Evolutionary conservation across 2,888 invertebrate species (phyloP), one percentile per base, ranked within the genome.

Genomic region (Agrochola lota): DNA sequence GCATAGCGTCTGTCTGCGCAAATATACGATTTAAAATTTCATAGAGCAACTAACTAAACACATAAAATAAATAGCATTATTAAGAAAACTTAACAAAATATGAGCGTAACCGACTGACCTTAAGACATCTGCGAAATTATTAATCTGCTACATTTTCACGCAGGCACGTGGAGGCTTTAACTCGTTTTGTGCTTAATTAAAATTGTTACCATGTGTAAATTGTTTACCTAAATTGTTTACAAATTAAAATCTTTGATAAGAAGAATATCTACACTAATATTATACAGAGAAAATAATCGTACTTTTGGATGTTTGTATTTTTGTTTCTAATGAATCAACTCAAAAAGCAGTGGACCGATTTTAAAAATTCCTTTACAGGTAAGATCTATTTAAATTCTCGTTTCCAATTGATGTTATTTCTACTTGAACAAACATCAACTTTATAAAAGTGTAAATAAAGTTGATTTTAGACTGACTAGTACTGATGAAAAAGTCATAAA

Each of bases 101-200:
- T 30, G 57, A 40, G n/a, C 17, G 6, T 35, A 68, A 12, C 20
- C 12, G 15, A 70, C 66, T 74, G 52, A 60, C 69, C 26, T 80
- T 30, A 59, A 74, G 63, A 80, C 49, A 52, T 30, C 17, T 59
- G 30, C 9, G 68, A 69, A 43, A 69, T 69, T 43, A 69, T 59
- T 64, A 52, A 74, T 64, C 6, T 12, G 12, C 23, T 64, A 68
- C 15, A 63, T 68, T 80, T 74, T 35, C 43, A 52, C 15, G 15
- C n/a, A 52, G 20, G 0, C 30, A 30, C n/a, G 49, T 30, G 40
- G 8, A 43, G 15, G 6, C 52, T 43, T 59, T 9, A 35, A 69
- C 20, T 64, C 43, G 74, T 60, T 55, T n/a, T n/a, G 30, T 40
- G 46, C 40, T 75, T 66, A 40, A 43, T 60, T 60, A 49, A 74